Evolutionary conservation across 1,140 invertebrate species (phyloP).

Genomic region (Eriocheir sinensis): DNA sequence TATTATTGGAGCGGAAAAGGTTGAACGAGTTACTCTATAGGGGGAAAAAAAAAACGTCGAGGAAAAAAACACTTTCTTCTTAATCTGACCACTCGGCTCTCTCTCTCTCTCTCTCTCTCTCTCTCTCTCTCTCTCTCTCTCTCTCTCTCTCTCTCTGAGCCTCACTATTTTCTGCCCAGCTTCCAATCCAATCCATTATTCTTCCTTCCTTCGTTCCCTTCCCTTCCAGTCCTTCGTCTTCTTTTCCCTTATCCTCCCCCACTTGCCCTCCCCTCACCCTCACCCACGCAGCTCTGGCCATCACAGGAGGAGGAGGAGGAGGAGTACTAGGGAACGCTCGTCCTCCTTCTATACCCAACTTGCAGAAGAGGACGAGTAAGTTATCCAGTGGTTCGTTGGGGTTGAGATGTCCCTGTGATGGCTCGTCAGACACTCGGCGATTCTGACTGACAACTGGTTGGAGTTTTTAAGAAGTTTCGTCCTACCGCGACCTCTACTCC

Average conservation of each 20-base stretch:
- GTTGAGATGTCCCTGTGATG: no score
- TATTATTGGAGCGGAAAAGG: not conserved
- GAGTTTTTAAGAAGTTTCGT: no score
- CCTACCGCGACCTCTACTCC: no score
- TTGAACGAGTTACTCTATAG: not conserved
- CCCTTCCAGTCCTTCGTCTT: not conserved
- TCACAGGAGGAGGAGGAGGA: not conserved
- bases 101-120: not conserved
- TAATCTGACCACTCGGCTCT: no score
- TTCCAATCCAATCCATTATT: not conserved
- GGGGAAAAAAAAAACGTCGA: not conserved
- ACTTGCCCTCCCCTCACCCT: not conserved
- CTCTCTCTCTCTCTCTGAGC: not conserved
- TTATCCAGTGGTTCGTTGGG: not conserved
- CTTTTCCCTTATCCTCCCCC: not conserved
- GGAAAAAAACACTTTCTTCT: not conserved
- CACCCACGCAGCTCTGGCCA: not conserved
- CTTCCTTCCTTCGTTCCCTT: not conserved
- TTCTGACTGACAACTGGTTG: no score
- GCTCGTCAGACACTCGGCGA: no score
- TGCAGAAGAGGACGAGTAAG: not conserved
- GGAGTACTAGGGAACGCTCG: not conserved
- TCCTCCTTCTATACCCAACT: no score
- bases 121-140: slow-evolving; percentile 22
- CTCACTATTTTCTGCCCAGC: not conserved